phyloP scores from a whole-genome alignment of 2,888 invertebrate genomes.

The Lasioglossum calceatum region DNA sequence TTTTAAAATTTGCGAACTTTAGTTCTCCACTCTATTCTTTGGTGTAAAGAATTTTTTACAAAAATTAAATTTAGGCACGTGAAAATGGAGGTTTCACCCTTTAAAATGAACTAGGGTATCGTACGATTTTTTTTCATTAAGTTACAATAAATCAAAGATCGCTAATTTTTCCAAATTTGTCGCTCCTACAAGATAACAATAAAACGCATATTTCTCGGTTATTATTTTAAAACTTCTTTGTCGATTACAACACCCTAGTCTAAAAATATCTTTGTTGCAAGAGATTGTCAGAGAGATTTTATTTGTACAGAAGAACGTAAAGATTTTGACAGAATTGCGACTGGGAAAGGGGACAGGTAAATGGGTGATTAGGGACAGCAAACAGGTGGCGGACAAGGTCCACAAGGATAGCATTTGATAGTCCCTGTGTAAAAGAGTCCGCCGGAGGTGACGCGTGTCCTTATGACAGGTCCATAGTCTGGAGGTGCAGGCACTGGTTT shows the following conservation, averaged over 20 bases:
- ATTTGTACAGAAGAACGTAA: constrained; percentile 4
- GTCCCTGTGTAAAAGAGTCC: constrained; percentile 69
- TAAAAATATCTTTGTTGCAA: neutral
- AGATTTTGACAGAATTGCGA: neutral
- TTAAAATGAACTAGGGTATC: neutral
- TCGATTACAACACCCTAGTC: neutral
- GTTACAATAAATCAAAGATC: neutral
- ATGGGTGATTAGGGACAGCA: constrained; percentile 14
- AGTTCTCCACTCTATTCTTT: neutral
- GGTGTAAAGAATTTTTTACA: neutral
- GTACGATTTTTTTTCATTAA: neutral
- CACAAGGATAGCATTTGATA: constrained; percentile 46
- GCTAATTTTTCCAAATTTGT: neutral
- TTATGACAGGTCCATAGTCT: constrained; percentile 56
- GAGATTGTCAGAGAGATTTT: neutral
- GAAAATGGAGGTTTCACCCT: neutral
- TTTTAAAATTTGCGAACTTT: neutral
- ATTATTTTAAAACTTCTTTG: no score
- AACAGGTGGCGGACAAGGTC: constrained; percentile 14
- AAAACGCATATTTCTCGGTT: neutral
- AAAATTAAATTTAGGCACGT: neutral
- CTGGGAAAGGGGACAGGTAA: neutral
- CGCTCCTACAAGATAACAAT: neutral
- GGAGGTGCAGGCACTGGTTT: constrained; percentile 67
- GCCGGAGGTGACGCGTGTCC: constrained; percentile 62